A percentile compares a stretch with the other conserved stretches of the same genome.
phyloP scores from a whole-genome alignment of 2,113 vertebrate species.

The Apaloderma vittatum region DNA sequence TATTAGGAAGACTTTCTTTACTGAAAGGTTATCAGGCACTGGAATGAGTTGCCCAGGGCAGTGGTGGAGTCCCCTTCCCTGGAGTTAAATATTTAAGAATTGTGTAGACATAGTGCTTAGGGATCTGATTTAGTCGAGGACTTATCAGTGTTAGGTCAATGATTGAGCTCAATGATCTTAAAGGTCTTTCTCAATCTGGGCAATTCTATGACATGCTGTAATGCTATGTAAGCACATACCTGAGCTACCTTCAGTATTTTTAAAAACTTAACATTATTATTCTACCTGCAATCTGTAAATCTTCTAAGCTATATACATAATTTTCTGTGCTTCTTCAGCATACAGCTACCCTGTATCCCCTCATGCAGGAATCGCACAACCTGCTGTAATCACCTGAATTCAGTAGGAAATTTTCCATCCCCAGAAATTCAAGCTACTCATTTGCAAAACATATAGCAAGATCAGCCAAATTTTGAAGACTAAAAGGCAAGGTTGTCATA shows the following conservation, averaged over 20 bases:
- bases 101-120: too few relatives aligned
- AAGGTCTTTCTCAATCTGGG: too few relatives aligned
- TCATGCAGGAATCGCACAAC: neutral
- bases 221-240: neutral
- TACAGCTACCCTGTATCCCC: neutral
- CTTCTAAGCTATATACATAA: neutral
- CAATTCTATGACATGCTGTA: neutral
- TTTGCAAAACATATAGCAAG: neutral
- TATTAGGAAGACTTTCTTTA: too few relatives aligned
- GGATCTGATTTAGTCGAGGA: too few relatives aligned
- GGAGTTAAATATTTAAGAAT: too few relatives aligned
- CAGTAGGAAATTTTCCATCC: neutral
- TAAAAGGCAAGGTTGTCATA: neutral
- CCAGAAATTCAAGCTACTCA: neutral
- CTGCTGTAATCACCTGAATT: neutral
- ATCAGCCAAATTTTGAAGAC: neutral
- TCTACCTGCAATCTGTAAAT: neutral
- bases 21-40: too few relatives aligned
- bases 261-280: neutral
- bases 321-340: neutral
- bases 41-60: too few relatives aligned
- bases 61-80: too few relatives aligned
- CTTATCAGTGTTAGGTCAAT: too few relatives aligned
- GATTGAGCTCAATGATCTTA: too few relatives aligned
- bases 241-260: neutral